Evolutionary conservation across 1,140 invertebrate genomes (phyloP).

Genomic region (Drusus annulatus): DNA sequence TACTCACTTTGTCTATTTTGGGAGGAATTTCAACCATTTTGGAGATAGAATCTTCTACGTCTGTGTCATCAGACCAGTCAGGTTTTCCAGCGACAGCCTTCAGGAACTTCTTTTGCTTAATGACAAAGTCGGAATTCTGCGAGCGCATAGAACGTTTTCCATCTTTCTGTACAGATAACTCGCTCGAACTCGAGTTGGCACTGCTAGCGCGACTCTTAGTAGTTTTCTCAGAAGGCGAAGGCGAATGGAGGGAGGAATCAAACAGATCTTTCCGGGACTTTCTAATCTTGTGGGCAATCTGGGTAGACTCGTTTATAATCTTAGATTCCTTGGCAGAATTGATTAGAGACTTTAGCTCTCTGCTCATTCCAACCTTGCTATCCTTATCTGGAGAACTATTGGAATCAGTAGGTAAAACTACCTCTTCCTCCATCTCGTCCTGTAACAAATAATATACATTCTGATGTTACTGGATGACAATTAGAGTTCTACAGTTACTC

Average conservation of each 20-base stretch:
- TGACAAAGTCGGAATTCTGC: slow-evolving; percentile 74
- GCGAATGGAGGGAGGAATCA: slow-evolving; percentile 42
- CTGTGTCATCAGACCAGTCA: slow-evolving; percentile 55
- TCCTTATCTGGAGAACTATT: slow-evolving; percentile 33
- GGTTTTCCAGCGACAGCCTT: slow-evolving; percentile 65
- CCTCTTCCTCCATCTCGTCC: slow-evolving; percentile 41
- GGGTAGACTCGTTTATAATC: slow-evolving; percentile 70
- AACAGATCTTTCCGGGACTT: slow-evolving; percentile 62
- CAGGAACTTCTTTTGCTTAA: slow-evolving; percentile 73
- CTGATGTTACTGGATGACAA: slow-evolving; percentile 10
- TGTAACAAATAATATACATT: slow-evolving; percentile 3
- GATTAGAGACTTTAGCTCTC: slow-evolving; percentile 68
- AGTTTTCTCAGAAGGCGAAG: slow-evolving; percentile 15
- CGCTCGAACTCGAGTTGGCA: slow-evolving; percentile 65
- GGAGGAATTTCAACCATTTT: neutral
- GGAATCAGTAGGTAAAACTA: neutral
- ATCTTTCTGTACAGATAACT: slow-evolving; percentile 63
- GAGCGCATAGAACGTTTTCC: slow-evolving; percentile 70
- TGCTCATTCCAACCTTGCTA: slow-evolving; percentile 56
- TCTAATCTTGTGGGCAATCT: slow-evolving; percentile 67
- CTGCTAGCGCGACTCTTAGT: slow-evolving; percentile 61
- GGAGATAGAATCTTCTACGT: slow-evolving; percentile 1
- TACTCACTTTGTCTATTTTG: slow-evolving; percentile 28
- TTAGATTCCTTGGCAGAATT: slow-evolving; percentile 70
- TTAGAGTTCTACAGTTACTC: neutral